Conservation (phyloP, 1,140 invertebrate genomes). For the Drosophila kepulauana region DNA sequence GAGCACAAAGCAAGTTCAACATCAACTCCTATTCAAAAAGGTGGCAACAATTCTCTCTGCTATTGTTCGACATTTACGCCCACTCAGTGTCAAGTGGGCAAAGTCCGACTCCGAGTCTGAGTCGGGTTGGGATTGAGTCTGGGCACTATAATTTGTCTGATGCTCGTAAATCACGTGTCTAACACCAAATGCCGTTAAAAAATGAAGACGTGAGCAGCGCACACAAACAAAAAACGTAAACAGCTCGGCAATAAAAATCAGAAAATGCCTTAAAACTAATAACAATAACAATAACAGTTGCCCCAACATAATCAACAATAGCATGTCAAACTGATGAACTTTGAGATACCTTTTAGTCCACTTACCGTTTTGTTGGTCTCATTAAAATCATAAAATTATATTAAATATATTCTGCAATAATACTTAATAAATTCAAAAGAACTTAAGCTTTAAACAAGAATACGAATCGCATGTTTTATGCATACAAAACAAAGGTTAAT, state of each 20-base stretch:
- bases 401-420: neutral
- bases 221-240: constrained; percentile 44
- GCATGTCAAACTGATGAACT: neutral
- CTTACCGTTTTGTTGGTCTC: neutral
- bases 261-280: constrained; percentile 58
- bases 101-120: neutral
- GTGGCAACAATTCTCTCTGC: constrained; percentile 43
- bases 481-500: constrained; percentile 4
- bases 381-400: neutral
- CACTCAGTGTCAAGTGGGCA: constrained; percentile 59
- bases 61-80: constrained; percentile 48
- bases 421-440: neutral
- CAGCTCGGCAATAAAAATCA: constrained; percentile 51
- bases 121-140: constrained; percentile 1
- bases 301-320: neutral
- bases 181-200: constrained; percentile 42
- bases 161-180: constrained; percentile 69
- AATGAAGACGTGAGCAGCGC: constrained; percentile 61
- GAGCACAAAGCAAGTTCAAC: constrained; percentile 57
- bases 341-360: neutral
- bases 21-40: constrained; percentile 6
- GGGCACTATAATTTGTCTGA: constrained; percentile 38
- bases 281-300: constrained; percentile 52
- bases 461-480: neutral
- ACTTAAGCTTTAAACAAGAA: neutral